Evolutionary conservation across 2,113 vertebrate genomes (phyloP).

Genomic region (Pica pica): DNA sequence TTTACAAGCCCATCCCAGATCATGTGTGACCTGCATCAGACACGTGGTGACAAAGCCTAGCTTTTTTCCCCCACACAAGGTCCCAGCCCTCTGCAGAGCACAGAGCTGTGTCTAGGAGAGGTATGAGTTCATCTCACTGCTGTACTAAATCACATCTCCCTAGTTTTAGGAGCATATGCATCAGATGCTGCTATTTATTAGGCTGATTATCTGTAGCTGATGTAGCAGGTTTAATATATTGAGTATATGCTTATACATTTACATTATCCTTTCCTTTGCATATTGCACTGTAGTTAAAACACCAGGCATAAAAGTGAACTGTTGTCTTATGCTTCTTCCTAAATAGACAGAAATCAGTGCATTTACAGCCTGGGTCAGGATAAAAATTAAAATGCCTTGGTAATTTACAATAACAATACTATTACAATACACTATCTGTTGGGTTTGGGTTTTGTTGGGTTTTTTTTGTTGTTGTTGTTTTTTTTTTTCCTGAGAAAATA

Average conservation of each 20-base stretch:
- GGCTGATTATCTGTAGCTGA: not conserved
- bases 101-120: not conserved
- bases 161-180: not conserved
- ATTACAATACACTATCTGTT: not conserved
- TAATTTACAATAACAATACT: not conserved
- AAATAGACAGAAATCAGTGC: not conserved
- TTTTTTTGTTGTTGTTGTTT: not conserved
- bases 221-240: not conserved
- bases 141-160: not conserved
- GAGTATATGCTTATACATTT: not conserved
- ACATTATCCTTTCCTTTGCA: not conserved
- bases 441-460: not conserved
- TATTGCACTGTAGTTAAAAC: not conserved
- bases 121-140: fast-evolving
- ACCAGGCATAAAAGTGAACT: not conserved
- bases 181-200: not conserved
- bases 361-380: not conserved
- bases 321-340: not conserved
- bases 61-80: fast-evolving
- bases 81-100: not conserved
- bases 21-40: fast-evolving
- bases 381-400: not conserved
- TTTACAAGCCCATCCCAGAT: not conserved
- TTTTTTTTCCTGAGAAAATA: not conserved
- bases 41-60: fast-evolving